Base-by-base conservation (phyloP, 2,888 invertebrate genomes). In the Biston betularia region DNA sequence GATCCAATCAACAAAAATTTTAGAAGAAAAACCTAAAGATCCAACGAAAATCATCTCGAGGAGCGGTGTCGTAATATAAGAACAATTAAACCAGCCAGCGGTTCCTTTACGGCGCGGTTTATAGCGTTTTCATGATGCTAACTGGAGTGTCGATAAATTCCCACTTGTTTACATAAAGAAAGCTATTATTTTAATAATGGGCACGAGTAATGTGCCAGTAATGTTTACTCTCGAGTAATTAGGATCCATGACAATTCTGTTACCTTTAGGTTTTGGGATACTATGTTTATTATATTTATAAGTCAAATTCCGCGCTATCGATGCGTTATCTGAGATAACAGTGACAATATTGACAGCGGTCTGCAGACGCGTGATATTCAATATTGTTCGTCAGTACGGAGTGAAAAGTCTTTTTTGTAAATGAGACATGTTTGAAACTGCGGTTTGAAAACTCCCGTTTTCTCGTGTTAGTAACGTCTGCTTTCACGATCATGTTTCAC, bases 1-100 rank as follows among this genome's bases (percentile, higher is more conserved):
- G 84, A 92, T 96, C 72, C 96, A 96, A 76, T 94, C 95, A 66
- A 94, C 95, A 56, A 95, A 94, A 79, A 82, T 88, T 35, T 80
- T 84, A 35, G 87, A 88, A 45, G 84, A 84, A 14, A 89, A 91
- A 73, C 72, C 85, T 63, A 92, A 92, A 80, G 89, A 91, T 74
- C 87, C 88, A 77, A 84, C 88, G 71, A 93, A 93, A 85, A 92
- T 93, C 70, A 91, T 92, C 71, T 90, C 93, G 14, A 91, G 93
- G 84, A 92, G 93, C 74, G 93, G 93, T 58, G 93, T 93, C 60
- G 93, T 93, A 68, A 93, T 93, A 90, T 93, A 93, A 90, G 80
- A 80, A 80, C 77, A 73, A 76, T 79, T 77, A 80, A 79, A 75
- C 65, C 74, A 68, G 69, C 76, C 75, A 75, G 81, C 85, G 89